phyloP scores from a whole-genome alignment of 2,888 invertebrate genomes.

The Drosophila paramelanica region DNA sequence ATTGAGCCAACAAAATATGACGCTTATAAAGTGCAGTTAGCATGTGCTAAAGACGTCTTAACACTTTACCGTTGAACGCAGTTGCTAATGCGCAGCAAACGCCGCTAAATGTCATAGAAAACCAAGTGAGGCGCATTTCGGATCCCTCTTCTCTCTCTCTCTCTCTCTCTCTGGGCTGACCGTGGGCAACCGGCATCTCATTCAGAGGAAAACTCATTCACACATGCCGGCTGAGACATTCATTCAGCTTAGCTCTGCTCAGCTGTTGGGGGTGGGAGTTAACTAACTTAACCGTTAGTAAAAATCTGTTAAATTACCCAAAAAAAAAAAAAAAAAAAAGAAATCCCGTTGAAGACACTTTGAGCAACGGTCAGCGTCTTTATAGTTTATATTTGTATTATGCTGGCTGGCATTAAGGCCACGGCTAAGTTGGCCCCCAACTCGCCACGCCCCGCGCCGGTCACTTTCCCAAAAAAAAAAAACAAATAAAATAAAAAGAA shows the following conservation, averaged over 20 bases:
- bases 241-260: slow-evolving; percentile 2
- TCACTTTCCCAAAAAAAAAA: slow-evolving; percentile 38
- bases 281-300: slow-evolving; percentile 38
- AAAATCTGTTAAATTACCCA: slow-evolving; percentile 41
- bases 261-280: slow-evolving; percentile 37
- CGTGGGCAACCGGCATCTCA: slow-evolving; percentile 30
- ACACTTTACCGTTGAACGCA: slow-evolving; percentile 61
- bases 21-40: slow-evolving; percentile 70
- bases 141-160: slow-evolving; percentile 14
- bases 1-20: slow-evolving; percentile 52
- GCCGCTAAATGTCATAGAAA: slow-evolving; percentile 70
- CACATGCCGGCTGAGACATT: slow-evolving; percentile 8
- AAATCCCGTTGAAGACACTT: slow-evolving; percentile 37
- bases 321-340: background rate
- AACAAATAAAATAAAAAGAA: background rate
- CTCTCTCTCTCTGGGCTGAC: background rate
- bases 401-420: slow-evolving; percentile 32
- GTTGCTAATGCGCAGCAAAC: background rate
- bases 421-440: slow-evolving; percentile 13
- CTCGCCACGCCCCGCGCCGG: slow-evolving; percentile 1
- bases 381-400: slow-evolving; percentile 22
- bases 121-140: slow-evolving; percentile 34
- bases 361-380: slow-evolving; percentile 29
- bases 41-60: slow-evolving; percentile 67
- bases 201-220: slow-evolving; percentile 22